A percentile compares a stretch with the other conserved stretches of the same genome.
Conservation (phyloP, 2,113 vertebrate species). For the Propithecus coquereli region DNA sequence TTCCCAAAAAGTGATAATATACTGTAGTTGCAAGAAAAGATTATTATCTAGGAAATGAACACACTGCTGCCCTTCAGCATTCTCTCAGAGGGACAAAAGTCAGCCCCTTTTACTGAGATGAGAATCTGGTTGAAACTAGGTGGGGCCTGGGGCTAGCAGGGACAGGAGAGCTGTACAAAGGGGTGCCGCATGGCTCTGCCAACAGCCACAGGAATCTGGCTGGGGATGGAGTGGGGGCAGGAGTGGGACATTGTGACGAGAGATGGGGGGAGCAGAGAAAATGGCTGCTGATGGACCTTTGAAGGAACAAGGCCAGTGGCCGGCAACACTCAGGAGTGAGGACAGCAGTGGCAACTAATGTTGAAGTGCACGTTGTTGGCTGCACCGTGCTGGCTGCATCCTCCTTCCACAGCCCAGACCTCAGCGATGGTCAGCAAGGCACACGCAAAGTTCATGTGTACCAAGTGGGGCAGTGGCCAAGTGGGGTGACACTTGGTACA, state of each 20-base stretch:
- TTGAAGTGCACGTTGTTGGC: background rate
- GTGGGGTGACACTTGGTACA: background rate
- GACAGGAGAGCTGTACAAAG: background rate
- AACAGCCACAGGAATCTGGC: background rate
- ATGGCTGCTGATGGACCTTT: background rate
- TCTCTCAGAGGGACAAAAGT: background rate
- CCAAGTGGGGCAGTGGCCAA: background rate
- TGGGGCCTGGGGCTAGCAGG: background rate
- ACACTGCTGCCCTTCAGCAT: background rate
- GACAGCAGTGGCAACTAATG: background rate
- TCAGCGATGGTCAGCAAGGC: background rate
- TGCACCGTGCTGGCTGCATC: background rate
- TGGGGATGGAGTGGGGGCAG: background rate
- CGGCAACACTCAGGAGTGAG: background rate
- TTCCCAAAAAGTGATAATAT: slow-evolving; percentile 1
- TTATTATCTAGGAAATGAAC: background rate
- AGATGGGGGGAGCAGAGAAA: background rate
- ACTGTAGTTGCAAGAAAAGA: background rate
- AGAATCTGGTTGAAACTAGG: background rate
- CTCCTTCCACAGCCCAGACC: background rate
- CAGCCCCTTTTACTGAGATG: background rate
- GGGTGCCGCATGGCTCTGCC: background rate
- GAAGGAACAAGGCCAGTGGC: background rate
- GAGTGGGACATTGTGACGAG: background rate
- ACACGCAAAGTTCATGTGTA: background rate